Evolutionary conservation across 1,140 invertebrate species (phyloP).

Genomic region (Galleria mellonella): DNA sequence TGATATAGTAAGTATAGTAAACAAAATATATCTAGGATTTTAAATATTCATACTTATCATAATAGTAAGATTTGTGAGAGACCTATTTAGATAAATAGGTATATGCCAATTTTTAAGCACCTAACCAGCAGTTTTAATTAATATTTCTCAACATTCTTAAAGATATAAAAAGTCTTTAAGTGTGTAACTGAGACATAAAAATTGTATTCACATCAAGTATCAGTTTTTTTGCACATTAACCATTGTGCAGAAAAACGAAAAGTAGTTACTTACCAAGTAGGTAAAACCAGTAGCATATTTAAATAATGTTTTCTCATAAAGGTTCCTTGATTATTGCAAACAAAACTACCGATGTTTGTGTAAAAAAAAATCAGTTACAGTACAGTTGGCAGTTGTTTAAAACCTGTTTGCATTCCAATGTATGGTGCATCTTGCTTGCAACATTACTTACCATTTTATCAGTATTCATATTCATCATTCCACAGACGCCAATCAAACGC

Average conservation of each 20-base stretch:
- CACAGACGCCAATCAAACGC: constrained; percentile 17
- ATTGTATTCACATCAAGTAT: background rate
- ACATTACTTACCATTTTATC: constrained; percentile 37
- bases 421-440: constrained; percentile 3
- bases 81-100: no score
- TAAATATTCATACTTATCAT: no score
- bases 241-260: no score
- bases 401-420: background rate
- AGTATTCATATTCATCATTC: constrained; percentile 39
- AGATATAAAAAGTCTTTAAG: no score
- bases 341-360: background rate
- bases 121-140: no score
- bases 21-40: no score
- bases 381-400: no score
- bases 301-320: constrained; percentile 1
- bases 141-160: no score
- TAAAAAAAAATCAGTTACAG: background rate
- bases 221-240: background rate
- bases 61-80: no score
- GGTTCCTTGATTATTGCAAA: background rate
- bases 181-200: background rate
- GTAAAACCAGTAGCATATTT: background rate
- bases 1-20: no score
- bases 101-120: no score
- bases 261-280: background rate